phyloP scores from a whole-genome alignment of 2,113 vertebrate species.

The Lamprotornis superbus region DNA sequence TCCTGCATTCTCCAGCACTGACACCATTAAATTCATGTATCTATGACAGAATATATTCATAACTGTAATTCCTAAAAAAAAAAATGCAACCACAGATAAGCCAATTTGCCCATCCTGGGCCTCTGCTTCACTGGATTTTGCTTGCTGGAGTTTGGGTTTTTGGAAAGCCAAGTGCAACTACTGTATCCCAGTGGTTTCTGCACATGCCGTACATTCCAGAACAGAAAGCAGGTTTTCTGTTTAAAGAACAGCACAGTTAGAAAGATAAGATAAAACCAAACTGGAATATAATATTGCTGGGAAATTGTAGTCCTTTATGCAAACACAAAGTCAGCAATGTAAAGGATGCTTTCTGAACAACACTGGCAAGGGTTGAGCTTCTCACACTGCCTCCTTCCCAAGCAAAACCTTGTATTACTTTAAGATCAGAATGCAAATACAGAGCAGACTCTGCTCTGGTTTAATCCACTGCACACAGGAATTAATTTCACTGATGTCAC shows the following conservation, averaged over 20 bases:
- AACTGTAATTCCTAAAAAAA: neutral
- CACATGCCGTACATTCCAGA: conserved; percentile 15
- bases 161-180: conserved; percentile 34
- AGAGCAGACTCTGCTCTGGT: neutral
- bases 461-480: neutral
- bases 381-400: neutral
- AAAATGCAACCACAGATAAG: neutral
- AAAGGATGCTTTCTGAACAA: neutral
- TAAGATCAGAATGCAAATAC: neutral
- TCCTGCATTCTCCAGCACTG: conserved; percentile 26
- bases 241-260: neutral
- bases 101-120: neutral
- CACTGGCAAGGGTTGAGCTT: neutral
- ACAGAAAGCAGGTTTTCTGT: neutral
- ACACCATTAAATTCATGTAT: neutral
- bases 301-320: neutral
- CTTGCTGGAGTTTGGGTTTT: neutral
- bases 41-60: neutral
- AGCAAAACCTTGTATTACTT: neutral
- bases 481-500: conserved; percentile 16
- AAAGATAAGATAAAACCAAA: conserved; percentile 24
- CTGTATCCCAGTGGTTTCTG: conserved; percentile 30
- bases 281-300: conserved; percentile 9
- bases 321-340: neutral
- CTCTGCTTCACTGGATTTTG: neutral